A percentile compares a stretch with the other conserved stretches of the same genome.
Conservation (phyloP, 2,113 vertebrate genomes). For the Mus musculus region DNA sequence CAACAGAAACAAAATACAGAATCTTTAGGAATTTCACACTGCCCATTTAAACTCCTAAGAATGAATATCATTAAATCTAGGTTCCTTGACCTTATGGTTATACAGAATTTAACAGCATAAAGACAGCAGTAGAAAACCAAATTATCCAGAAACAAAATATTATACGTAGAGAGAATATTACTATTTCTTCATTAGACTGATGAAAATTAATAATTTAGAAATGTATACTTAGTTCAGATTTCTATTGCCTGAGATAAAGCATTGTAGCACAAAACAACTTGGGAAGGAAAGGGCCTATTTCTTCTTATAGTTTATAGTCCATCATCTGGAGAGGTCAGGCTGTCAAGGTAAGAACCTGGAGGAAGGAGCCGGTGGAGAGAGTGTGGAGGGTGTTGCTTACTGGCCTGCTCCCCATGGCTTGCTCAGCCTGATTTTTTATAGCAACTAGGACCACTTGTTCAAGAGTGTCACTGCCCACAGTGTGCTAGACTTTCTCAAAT, state of each 20-base stretch:
- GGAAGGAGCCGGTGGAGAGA: neutral
- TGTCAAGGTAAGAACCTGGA: neutral
- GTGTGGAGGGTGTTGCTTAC: neutral
- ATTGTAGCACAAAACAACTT: neutral
- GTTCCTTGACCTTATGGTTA: neutral
- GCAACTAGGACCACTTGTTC: neutral
- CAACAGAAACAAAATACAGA: neutral
- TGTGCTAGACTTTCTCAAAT: neutral
- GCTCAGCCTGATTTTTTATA: neutral
- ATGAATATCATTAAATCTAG: neutral
- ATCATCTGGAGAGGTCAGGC: neutral
- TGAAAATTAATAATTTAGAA: slow-evolving; percentile 24
- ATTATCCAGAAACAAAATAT: neutral
- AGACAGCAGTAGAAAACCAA: neutral
- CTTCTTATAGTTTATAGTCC: neutral
- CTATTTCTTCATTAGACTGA: neutral
- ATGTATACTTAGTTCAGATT: neutral
- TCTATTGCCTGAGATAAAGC: neutral
- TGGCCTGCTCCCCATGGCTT: neutral
- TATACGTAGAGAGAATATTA: neutral
- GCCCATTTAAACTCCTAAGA: neutral
- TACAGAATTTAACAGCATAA: slow-evolving; percentile 2
- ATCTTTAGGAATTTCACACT: neutral
- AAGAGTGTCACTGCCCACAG: neutral
- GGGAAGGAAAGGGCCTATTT: neutral